Evolutionary conservation across 2,888 invertebrate species (phyloP).

Genomic region (Apamea crenata): DNA sequence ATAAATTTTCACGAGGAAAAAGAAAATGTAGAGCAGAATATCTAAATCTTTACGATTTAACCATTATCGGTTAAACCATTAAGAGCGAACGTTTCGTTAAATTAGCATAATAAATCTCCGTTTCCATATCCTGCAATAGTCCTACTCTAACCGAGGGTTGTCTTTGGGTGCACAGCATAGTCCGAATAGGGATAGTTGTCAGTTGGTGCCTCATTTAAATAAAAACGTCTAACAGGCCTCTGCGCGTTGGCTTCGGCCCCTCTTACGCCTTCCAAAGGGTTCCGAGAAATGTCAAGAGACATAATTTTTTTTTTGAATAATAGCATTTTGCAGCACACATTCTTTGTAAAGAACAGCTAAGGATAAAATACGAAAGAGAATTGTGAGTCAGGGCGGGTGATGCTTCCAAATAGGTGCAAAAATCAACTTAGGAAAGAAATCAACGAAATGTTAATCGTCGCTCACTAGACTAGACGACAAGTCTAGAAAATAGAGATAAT

Average conservation of each 20-base stretch:
- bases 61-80: not conserved
- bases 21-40: not conserved
- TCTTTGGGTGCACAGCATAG: not conserved
- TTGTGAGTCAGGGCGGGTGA: not conserved
- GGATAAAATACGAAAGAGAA: not conserved
- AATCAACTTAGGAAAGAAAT: constrained; percentile 12
- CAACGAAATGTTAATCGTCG: not conserved
- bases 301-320: not conserved
- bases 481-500: constrained; percentile 45
- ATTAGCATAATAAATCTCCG: not conserved
- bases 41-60: not conserved
- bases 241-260: not conserved
- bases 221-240: not conserved
- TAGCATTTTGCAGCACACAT: constrained; percentile 1
- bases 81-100: not conserved
- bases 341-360: not conserved
- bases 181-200: not conserved
- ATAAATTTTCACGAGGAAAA: not conserved
- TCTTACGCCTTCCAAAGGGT: not conserved
- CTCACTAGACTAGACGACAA: constrained; percentile 27
- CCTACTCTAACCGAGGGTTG: not conserved
- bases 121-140: not conserved
- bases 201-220: not conserved
- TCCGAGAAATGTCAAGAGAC: not conserved
- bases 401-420: not conserved